Base-by-base conservation (phyloP, 2,888 invertebrate genomes). In the Lomographa bimaculata region DNA sequence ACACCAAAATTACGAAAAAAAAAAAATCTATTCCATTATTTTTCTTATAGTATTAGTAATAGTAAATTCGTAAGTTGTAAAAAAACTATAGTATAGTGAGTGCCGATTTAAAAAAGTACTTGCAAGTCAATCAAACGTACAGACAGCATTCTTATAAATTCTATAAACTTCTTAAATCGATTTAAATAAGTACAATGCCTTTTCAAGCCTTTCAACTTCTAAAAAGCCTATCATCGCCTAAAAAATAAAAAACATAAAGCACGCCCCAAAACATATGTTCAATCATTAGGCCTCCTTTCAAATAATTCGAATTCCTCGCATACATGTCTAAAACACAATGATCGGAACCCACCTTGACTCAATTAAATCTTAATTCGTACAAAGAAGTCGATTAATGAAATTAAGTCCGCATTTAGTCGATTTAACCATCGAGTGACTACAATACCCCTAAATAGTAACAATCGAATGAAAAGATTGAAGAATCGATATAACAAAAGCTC, bases 291-390 rank as follows among this genome's bases (percentile, higher is more conserved):
- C 61, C 63, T 55, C 69, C 64, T 73, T 71, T 58, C 54, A 71
- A 80, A 86, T 85, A 79, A 51, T 58, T 77, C 66, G 48, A 77
- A 87, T 87, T 83, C 83, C 81, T 49, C 26, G 52, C 79, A 78
- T 78, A 63, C 67, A 66, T 25, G 18, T 64, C 66, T 32, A 18
- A 61, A 66, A 60, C 57, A 75, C 74, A 79, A 81, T 64, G 56
- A 64, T 45, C 50, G 50, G 76, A 79, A 71, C 71, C 65, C 65
- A 71, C 69, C 68, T 79, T 71, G 77, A 85, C 87, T 87, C 87
- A 84, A 87, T 89, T 87, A 87, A 89, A 89, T 79, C 81, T 84
- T 84, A 86, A 86, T 86, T 84, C 82, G 67, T 84, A 84, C 84
- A 87, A 86, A 84, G 79, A 64, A 71, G 71, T 79, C 85, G 83